Evolutionary conservation across 2,888 invertebrate species (phyloP), one percentile per base, ranked within the genome.

Genomic region (Trissolcus brochymenae): DNA sequence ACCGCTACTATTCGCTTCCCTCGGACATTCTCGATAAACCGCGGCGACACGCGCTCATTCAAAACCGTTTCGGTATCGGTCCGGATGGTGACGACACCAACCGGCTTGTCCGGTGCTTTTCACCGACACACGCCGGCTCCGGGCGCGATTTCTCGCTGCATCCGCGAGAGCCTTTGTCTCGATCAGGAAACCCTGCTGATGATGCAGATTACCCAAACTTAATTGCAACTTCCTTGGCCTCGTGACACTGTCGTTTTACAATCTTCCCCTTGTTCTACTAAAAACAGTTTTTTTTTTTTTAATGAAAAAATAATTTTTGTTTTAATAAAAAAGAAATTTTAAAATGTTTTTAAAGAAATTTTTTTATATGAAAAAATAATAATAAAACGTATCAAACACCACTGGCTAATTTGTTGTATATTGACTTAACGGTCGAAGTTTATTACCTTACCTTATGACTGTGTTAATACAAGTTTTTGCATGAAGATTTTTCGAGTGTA

Each of bases 1-100:
- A 76, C 82, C 79, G 79, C 82, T 74, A 79, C 70, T 53, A 80
- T 78, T 76, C 74, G 76, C 72, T 78, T 75, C 78, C 71, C 70
- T 65, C 74, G 66, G 74, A 68, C 59, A 62, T 68, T 71, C 60
- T 41, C 68, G 73, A 68, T 65, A 60, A 78, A 73, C 55, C 68
- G 67, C 67, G 9, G 72, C 68, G 77, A 77, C 77, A 73, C 77
- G 73, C 74, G 75, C 66, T 68, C 73, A 76, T 79, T 79, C 76
- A 68, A 78, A 68, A 75, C 67, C 78, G 75, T 62, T 72, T 75
- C 75, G 75, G 67, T 68, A 75, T 75, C 72, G 62, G 72, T 56
- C 71, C 71, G 65, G 43, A 76, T 61, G 76, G 66, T 49, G 70
- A 49, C 56, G 21, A 14, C 54, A 25, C 46, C 66, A 65, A 76